phyloP scores from a whole-genome alignment of 2,888 invertebrate genomes.

The Synanthedon formicaeformis region DNA sequence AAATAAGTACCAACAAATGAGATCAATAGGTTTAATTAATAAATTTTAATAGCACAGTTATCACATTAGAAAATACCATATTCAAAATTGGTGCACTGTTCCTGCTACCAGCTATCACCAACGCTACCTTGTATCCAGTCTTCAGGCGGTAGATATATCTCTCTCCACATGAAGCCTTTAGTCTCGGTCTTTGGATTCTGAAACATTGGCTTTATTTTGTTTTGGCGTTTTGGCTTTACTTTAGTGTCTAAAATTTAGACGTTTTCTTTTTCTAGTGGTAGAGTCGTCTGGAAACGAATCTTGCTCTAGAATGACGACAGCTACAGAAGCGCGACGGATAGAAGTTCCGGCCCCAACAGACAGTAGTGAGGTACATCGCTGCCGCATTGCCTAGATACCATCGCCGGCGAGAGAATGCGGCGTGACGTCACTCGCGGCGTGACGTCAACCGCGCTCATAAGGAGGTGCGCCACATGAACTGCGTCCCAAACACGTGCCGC shows the following conservation, averaged over 20 bases:
- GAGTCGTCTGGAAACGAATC: slow-evolving; percentile 59
- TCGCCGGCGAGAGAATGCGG: slow-evolving; percentile 5
- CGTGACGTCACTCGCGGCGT: slow-evolving; percentile 9
- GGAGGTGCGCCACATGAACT: slow-evolving; percentile 25
- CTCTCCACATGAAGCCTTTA: no score
- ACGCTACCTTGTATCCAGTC: no score
- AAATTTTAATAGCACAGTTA: no score
- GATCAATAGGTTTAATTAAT: no score
- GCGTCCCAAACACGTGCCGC: slow-evolving; percentile 15
- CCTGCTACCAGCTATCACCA: no score
- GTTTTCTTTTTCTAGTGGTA: slow-evolving; percentile 34
- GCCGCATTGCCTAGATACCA: slow-evolving; percentile 37
- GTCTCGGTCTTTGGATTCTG: no score
- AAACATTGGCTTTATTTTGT: no score
- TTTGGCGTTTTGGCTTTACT: no score
- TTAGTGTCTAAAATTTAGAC: not conserved
- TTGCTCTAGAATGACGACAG: slow-evolving; percentile 56
- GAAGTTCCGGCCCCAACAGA: slow-evolving; percentile 59
- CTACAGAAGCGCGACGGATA: slow-evolving; percentile 53
- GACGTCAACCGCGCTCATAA: slow-evolving; percentile 5
- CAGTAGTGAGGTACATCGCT: slow-evolving; percentile 66
- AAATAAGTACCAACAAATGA: no score
- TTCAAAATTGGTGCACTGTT: no score
- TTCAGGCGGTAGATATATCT: no score
- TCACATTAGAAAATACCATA: no score